These are phyloP conservation scores for Lepilemur ruficaudatus DNA, from an alignment of 2,797 vertebrate species.

Conservation along the genomic window DNA sequence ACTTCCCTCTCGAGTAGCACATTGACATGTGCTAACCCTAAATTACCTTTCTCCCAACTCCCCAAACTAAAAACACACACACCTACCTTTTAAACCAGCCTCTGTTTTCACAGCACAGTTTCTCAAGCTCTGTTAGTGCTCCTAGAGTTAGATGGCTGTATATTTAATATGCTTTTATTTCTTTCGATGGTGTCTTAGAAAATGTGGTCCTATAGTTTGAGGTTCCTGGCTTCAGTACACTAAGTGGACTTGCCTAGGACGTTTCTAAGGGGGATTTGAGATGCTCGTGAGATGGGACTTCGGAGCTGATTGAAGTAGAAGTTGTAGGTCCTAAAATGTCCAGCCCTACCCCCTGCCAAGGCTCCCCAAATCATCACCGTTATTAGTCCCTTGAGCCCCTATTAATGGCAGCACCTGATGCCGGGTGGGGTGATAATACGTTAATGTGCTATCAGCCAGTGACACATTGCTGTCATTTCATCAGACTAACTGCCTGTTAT, in stretches of 20 bases:
- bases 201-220: not conserved
- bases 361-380: not conserved
- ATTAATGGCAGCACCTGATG: not conserved
- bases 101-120: slow-evolving; percentile 63
- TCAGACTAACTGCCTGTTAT: not conserved
- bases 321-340: not conserved
- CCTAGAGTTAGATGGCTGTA: not conserved
- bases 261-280: not conserved
- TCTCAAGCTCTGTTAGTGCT: not conserved
- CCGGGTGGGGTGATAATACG: not conserved
- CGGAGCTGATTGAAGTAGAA: not conserved
- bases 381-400: not conserved
- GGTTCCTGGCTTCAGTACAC: not conserved
- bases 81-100: slow-evolving; percentile 44
- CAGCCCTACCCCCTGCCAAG: not conserved
- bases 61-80: slow-evolving; percentile 55
- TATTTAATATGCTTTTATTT: slow-evolving; percentile 10
- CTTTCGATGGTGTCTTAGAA: not conserved
- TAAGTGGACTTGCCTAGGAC: not conserved
- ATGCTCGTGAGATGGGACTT: not conserved
- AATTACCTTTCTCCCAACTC: slow-evolving; percentile 66
- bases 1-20: slow-evolving; percentile 66
- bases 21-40: slow-evolving; percentile 71
- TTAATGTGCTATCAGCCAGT: not conserved
- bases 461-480: not conserved